Evolutionary conservation across 2,797 vertebrate genomes (phyloP).

Genomic region (Steatocranus sp.): DNA sequence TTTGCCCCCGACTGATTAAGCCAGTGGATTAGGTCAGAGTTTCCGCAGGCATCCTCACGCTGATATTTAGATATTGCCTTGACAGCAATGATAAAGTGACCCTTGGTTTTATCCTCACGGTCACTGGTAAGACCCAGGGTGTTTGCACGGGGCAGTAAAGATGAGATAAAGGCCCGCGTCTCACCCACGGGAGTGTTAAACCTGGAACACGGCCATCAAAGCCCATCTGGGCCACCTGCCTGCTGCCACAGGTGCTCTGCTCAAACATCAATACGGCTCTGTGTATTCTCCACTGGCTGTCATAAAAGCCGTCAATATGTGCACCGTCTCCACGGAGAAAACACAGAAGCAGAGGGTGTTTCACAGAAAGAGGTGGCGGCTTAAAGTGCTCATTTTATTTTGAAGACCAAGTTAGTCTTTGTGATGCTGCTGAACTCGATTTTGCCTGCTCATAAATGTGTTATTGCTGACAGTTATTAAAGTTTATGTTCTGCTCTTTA

Average conservation of each 20-base stretch:
- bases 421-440: background rate
- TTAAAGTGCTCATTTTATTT: background rate
- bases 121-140: background rate
- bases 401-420: background rate
- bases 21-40: background rate
- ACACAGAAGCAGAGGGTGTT: background rate
- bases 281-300: background rate
- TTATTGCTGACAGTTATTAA: background rate
- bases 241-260: background rate
- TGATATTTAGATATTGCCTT: background rate
- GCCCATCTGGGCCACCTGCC: slow-evolving; percentile 19
- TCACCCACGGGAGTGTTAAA: background rate
- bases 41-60: background rate
- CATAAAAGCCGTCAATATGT: slow-evolving; percentile 48
- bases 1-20: slow-evolving; percentile 45
- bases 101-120: background rate
- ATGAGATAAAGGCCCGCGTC: slow-evolving; percentile 38
- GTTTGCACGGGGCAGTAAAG: slow-evolving; percentile 62
- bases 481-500: background rate
- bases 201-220: slow-evolving; percentile 21
- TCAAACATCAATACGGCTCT: slow-evolving; percentile 24
- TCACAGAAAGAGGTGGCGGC: background rate
- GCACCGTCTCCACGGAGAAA: background rate
- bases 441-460: background rate
- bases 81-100: background rate